Base-by-base conservation (phyloP, 2,113 vertebrate genomes). In the Vulpes lagopus region DNA sequence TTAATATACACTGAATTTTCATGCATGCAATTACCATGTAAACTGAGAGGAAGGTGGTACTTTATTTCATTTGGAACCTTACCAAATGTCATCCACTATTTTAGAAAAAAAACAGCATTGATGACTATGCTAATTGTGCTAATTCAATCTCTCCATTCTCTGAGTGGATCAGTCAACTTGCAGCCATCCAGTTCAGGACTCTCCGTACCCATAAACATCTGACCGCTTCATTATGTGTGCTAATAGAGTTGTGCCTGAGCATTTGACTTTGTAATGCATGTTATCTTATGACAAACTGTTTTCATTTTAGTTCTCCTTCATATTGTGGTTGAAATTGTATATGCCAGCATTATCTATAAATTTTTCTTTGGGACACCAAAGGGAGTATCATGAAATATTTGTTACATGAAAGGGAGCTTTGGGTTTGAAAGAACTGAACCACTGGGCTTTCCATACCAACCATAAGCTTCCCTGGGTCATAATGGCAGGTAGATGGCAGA, bases 331-430 rank as follows among this genome's bases (percentile, higher is more conserved):
- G 43, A 86, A 69, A 71, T 22, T 98, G 84, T 97, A 49, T 95
- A 94, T 93, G 96, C 97, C 94, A 97, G 96, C 94, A 94, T 97
- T 98, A 98, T 93, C 74, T 60, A 76, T 92, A 43, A 88, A 96
- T 96, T 95, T 93, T 35, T 88, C 14, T 84, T 91, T 16, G 43
- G 23, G 17, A 69, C 57, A 91, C 88, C 51, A 96, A 57, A 80
- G 22, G 1, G 15, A 19, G 2, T 43, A 91, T 78, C 22, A 59
- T 59, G 95, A 96, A 87, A 78, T 78, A 67, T 23, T 65, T 64
- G 25, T 62, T 88, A 55, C 35, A 38, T 59, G 76, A 67, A 82
- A n/a, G 27, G 11, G 27, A 74, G 14, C 23, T 89, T 80, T 85
- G 73, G n/a, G 27, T 67, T 43, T 53, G 27, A 87, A 22, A 92